These are phyloP conservation scores for Papilio dardanus DNA, from an alignment of 1,140 invertebrate species.

Conservation along the genomic window DNA sequence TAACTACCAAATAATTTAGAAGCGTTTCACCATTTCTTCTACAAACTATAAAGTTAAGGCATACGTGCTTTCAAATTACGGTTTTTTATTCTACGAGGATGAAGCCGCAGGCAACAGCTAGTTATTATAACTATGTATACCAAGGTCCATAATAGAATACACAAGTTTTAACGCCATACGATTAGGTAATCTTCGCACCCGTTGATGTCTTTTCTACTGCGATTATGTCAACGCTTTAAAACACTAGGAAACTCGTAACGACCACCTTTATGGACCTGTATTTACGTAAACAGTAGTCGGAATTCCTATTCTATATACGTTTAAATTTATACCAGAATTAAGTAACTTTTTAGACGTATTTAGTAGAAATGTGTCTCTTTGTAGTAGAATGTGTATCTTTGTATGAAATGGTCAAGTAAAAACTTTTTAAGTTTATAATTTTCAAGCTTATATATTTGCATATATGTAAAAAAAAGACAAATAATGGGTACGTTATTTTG, in stretches of 20 bases:
- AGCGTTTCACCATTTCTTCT: too few relatives aligned
- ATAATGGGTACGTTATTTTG: too few relatives aligned
- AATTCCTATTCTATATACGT: not conserved
- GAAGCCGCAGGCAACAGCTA: too few relatives aligned
- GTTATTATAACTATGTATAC: not conserved
- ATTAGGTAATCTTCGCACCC: conserved; percentile 40
- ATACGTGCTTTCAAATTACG: too few relatives aligned
- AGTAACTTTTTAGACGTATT: not conserved
- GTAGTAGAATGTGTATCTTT: too few relatives aligned
- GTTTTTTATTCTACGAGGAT: too few relatives aligned
- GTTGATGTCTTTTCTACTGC: conserved; percentile 47
- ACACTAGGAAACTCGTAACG: conserved; percentile 21
- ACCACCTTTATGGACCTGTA: conserved; percentile 6
- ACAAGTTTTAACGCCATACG: not conserved
- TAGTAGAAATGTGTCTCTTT: not conserved
- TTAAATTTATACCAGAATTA: not conserved
- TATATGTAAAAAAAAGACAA: too few relatives aligned
- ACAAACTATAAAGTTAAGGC: too few relatives aligned
- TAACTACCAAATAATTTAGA: too few relatives aligned
- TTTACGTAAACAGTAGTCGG: conserved; percentile 25
- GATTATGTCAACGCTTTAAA: conserved; percentile 28
- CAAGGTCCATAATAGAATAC: conserved; percentile 9
- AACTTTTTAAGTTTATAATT: not conserved
- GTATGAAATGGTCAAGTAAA: not conserved
- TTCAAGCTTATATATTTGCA: not conserved